Evolutionary conservation across 1,140 invertebrate species (phyloP).

Genomic region (Monochamus saltuarius): DNA sequence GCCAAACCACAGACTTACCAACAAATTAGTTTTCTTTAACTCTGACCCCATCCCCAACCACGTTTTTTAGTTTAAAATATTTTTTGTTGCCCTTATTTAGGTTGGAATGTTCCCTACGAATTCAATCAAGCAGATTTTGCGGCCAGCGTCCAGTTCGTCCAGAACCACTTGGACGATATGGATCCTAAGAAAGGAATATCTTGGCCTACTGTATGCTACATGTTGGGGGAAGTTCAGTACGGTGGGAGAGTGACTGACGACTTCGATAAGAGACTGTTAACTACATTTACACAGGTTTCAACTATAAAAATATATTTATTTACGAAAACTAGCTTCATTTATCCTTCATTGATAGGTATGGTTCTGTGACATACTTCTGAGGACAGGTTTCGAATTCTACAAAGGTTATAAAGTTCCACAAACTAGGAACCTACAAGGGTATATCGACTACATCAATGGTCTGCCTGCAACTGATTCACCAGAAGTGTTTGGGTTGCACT

Average conservation of each 20-base stretch:
- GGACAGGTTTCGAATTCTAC: conserved; percentile 87
- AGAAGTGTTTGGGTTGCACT: conserved; percentile 94
- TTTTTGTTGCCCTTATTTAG: conserved; percentile 44
- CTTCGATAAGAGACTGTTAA: conserved; percentile 88
- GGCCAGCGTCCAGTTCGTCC: conserved; percentile 92
- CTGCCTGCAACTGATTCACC: conserved; percentile 86
- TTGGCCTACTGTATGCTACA: conserved; percentile 96
- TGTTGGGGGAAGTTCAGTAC: conserved; percentile 97
- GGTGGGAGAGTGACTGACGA: conserved; percentile 95
- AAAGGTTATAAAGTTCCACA: conserved; percentile 83
- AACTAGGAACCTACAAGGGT: conserved; percentile 76
- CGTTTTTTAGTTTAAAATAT: background rate
- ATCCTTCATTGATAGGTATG: conserved; percentile 59
- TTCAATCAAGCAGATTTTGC: conserved; percentile 97
- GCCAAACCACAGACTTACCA: too few relatives aligned
- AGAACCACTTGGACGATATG: conserved; percentile 97
- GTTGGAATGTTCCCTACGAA: conserved; percentile 97
- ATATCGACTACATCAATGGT: conserved; percentile 83
- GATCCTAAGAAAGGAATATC: conserved; percentile 96
- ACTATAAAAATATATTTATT: conserved; percentile 10
- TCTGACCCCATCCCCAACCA: too few relatives aligned
- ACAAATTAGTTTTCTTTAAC: too few relatives aligned
- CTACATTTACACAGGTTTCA: conserved; percentile 79
- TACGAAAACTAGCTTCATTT: background rate
- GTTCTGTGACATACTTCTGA: conserved; percentile 84